Evolutionary conservation across 92 coral and sea anemone species (phyloP), one percentile per base, ranked within the genome.

Genomic region (Epizoanthus fatuus): DNA sequence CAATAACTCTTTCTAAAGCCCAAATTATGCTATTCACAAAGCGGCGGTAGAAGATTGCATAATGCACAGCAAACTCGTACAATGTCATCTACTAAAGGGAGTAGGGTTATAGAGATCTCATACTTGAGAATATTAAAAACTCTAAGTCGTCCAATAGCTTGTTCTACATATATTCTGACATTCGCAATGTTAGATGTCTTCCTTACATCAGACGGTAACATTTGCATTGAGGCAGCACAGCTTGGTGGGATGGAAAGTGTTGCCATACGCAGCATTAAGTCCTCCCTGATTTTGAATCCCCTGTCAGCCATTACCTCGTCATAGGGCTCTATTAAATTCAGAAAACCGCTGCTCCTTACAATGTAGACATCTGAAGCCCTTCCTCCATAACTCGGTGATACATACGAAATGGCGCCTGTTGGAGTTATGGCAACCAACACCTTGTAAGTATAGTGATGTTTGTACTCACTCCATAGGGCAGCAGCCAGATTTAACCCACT

Each of bases 171-270:
- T 14, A 87, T 93, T 51, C 96, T 60, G 2, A 87, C 94, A 87
- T 93, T 91, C 4, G 94, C 96, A 75, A 93, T 93, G 47, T 84
- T 87, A 11, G 96, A 91, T 38, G 94, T 93, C 67, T 91, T 87
- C 63, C 86, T 93, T 1, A 93, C 86, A 65, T 93, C 91, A 0
- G 88, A 32, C 5, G 94, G 92, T 6, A 91, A 35, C 97, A 93
- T 91, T 39, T 91, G 97, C 91, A 84, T 84, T 0, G 93, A 84
- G 49, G 84, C 56, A 15, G 92, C 87, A 22, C 85, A 75, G 76
- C 82, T 75, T 7, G 94, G 96, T 39, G 96, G 94, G 67, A 93
- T 93, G 42, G 85, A 68, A 10, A 90, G 80, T 75, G 94, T 73
- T 9, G 92, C 88, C 94, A 90, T 73, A 6, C 56, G 40, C 92